phyloP scores from a whole-genome alignment of 2,888 invertebrate species.

The Doris montereyensis region DNA sequence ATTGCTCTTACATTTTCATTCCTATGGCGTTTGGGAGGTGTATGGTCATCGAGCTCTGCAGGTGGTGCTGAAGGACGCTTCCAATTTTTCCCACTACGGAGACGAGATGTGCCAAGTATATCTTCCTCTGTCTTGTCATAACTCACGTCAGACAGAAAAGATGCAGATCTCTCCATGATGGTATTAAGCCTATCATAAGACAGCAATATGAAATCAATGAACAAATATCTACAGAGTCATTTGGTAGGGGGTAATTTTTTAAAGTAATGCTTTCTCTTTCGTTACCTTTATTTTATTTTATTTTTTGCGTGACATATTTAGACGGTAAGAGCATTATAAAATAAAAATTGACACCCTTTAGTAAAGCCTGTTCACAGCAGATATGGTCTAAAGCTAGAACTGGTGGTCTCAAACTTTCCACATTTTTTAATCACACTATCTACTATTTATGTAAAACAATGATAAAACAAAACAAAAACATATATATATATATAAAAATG shows the following conservation, averaged over 20 bases:
- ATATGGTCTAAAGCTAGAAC: too few species aligned
- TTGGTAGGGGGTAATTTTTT: slow-evolving; percentile 33
- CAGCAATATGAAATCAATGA: neutral
- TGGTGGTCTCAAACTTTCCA: too few species aligned
- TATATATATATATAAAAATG: neutral
- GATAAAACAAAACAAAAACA: slow-evolving; percentile 2
- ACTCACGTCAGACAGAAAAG: slow-evolving; percentile 82
- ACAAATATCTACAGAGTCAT: neutral
- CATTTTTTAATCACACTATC: too few species aligned
- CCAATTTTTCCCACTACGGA: slow-evolving; percentile 56
- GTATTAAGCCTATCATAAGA: slow-evolving; percentile 54
- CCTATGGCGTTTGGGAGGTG: slow-evolving; percentile 58
- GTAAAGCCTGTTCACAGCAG: too few species aligned
- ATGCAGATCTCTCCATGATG: slow-evolving; percentile 75
- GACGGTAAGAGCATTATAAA: neutral
- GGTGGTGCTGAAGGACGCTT: slow-evolving; percentile 68
- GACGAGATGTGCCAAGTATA: slow-evolving; percentile 75
- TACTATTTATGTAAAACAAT: too few species aligned
- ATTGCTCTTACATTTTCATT: too few species aligned
- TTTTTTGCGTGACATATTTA: neutral
- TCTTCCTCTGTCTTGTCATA: slow-evolving; percentile 87
- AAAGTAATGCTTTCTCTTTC: neutral
- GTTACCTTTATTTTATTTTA: neutral
- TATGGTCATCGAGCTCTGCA: slow-evolving; percentile 47
- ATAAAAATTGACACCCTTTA: too few species aligned